These are phyloP conservation scores for Otocyon megalotis DNA, from an alignment of 2,113 vertebrate genomes.

Conservation along the genomic window DNA sequence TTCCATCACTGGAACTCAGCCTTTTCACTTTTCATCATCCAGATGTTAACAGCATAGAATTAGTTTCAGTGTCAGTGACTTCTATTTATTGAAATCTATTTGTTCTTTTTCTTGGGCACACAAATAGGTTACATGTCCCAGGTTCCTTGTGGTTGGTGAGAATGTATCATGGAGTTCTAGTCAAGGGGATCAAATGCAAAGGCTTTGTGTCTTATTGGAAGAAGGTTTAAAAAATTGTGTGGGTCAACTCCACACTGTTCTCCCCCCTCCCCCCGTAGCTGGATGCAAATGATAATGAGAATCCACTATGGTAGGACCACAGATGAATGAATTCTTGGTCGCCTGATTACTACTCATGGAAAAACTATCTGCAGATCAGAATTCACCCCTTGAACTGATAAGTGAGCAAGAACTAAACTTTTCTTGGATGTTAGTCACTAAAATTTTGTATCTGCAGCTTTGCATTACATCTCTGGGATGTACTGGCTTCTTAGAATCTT, in stretches of 20 bases:
- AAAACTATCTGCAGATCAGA: not conserved
- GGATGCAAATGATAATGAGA: not conserved
- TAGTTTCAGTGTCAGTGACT: not conserved
- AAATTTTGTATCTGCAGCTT: not conserved
- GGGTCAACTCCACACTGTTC: not conserved
- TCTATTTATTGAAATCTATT: not conserved
- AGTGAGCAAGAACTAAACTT: conserved; percentile 12
- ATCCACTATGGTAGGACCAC: too few relatives aligned
- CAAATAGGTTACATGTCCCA: not conserved
- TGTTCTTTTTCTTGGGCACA: not conserved
- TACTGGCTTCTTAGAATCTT: not conserved
- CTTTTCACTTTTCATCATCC: not conserved
- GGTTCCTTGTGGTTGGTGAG: not conserved
- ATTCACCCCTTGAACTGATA: not conserved
- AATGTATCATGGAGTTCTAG: not conserved
- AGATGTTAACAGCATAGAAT: not conserved
- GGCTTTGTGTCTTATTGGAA: not conserved
- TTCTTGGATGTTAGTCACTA: not conserved
- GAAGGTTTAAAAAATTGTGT: not conserved
- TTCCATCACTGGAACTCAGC: not conserved
- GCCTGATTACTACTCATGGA: not conserved
- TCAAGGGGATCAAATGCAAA: not conserved
- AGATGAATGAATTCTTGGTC: not conserved
- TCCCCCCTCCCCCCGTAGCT: not conserved
- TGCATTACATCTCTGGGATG: not conserved